Conservation (phyloP, 2,797 vertebrate species). For the Rhynchonycteris naso region DNA sequence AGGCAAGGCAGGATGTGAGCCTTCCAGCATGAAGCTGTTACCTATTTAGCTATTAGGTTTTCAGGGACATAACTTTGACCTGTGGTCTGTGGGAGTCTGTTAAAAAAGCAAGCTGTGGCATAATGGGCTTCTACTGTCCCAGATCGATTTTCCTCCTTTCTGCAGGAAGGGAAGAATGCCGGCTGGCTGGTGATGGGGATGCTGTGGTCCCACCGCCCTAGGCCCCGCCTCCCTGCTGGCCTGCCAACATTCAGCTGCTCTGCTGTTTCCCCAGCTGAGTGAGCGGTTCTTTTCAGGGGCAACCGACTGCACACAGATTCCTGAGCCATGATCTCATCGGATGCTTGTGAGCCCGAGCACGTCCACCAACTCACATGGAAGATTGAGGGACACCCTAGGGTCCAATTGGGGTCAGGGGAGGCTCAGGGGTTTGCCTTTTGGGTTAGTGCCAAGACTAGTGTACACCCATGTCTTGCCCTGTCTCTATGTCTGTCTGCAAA, state of each 20-base stretch:
- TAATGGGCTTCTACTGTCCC: constrained; percentile 1
- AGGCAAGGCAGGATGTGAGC: not conserved
- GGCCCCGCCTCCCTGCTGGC: not conserved
- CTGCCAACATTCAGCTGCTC: constrained; percentile 79
- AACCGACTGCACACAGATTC: constrained; percentile 86
- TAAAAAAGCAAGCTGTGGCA: constrained; percentile 49
- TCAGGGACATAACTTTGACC: constrained; percentile 22
- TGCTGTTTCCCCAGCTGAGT: constrained; percentile 82
- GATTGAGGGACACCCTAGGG: not conserved
- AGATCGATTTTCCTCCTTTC: constrained; percentile 53
- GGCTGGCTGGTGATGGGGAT: not conserved
- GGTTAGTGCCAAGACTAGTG: not conserved
- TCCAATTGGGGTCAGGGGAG: not conserved
- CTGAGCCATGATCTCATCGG: constrained; percentile 86
- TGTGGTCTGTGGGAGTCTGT: not conserved
- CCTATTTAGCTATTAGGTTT: not conserved
- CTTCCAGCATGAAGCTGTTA: not conserved
- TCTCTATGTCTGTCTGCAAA: not conserved
- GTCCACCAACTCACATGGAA: not conserved
- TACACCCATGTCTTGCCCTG: not conserved
- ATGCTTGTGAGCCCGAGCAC: constrained; percentile 43
- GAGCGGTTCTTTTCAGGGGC: constrained; percentile 85
- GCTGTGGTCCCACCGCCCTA: not conserved
- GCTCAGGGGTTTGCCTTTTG: not conserved
- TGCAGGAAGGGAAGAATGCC: not conserved